Evolutionary conservation across 2,888 invertebrate genomes (phyloP), one percentile per base, ranked within the genome.

Genomic region (Thyatira batis): DNA sequence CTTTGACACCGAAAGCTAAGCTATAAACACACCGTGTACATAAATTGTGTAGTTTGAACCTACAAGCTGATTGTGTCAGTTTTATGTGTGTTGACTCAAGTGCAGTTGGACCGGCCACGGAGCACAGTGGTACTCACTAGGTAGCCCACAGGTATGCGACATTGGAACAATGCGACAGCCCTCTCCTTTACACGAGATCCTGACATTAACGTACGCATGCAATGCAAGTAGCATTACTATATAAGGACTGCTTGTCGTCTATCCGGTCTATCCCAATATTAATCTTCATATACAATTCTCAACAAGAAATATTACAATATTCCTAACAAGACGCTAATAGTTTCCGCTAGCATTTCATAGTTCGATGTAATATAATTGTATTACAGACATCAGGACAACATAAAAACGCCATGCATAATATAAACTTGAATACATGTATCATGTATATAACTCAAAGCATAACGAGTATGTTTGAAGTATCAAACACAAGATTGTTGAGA

Each of bases 31-130:
- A 33, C 39, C 49, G 59, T 55, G 25, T 44, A 53, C 43, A 55
- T 60, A 56, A 55, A 58, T 49, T 53, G 66, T 62, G 60, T 65
- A 57, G 63, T 54, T 65, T 71, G 69, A 70, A 76, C 67, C 65
- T 56, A 69, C 57, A 59, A 55, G 52, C 59, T 53, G 65, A 68
- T 62, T 58, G 68, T 54, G 54, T 59, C 60, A 63, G 76, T 77
- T 74, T 65, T 39, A 39, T 68, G 71, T 72, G 51, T 86, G 80
- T 87, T 87, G 83, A 87, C 76, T 80, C 87, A 87, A 87, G 83
- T 86, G 85, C 65, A 39, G 13, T 39, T 39, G n/a, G 17, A 6
- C 17, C 17, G 56, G 58, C 52, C 56, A 48, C 33, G 55, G 58
- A 55, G 39, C 57, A 51, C 61, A 62, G 61, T 56, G 58, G 60